A percentile compares a stretch with the other conserved stretches of the same genome.
phyloP scores from a whole-genome alignment of 1,140 invertebrate genomes.

The Tachypleus tridentatus region DNA sequence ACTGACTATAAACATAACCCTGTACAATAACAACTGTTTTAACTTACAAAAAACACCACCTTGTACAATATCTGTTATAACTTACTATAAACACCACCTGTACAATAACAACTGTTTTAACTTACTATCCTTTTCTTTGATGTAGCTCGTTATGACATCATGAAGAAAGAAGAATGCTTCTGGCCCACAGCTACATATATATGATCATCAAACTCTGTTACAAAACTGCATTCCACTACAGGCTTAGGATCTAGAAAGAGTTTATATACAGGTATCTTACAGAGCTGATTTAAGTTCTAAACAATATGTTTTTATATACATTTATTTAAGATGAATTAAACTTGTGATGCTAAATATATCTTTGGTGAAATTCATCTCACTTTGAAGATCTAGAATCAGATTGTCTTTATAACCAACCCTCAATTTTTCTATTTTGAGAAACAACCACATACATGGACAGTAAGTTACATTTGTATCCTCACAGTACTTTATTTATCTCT shows the following conservation, averaged over 20 bases:
- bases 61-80: slow-evolving; percentile 6
- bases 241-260: slow-evolving; percentile 60
- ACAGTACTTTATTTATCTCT: too few relatives aligned
- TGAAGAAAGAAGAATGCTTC: slow-evolving; percentile 96
- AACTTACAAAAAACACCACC: slow-evolving; percentile 11
- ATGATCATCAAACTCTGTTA: slow-evolving; percentile 96
- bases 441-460: too few relatives aligned
- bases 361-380: too few relatives aligned
- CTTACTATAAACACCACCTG: slow-evolving; percentile 39
- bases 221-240: slow-evolving; percentile 87
- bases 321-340: too few relatives aligned
- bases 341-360: too few relatives aligned
- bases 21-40: slow-evolving; percentile 4
- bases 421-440: too few relatives aligned
- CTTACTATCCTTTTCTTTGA: slow-evolving; percentile 77
- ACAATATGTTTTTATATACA: too few relatives aligned
- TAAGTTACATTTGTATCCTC: too few relatives aligned
- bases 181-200: slow-evolving; percentile 94
- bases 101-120: not conserved
- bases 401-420: too few relatives aligned
- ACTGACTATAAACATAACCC: too few relatives aligned
- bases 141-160: slow-evolving; percentile 89
- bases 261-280: slow-evolving; percentile 4
- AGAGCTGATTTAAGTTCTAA: not conserved
- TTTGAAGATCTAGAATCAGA: too few relatives aligned